A percentile compares a stretch with the other conserved stretches of the same genome.
phyloP scores from a whole-genome alignment of 2,888 invertebrate genomes.

The Trissoscelio sp. region DNA sequence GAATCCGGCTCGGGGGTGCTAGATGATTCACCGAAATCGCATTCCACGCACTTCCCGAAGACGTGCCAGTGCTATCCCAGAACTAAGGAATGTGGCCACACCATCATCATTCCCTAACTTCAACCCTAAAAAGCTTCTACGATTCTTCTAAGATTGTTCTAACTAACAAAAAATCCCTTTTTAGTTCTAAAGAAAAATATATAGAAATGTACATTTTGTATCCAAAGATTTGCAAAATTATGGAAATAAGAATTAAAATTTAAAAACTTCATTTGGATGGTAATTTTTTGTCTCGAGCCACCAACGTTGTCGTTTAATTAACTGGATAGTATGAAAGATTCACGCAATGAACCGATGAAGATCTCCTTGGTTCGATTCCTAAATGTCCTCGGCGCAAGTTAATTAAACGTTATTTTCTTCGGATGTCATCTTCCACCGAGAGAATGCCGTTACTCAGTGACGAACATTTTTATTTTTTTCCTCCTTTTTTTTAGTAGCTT shows the following conservation, averaged over 20 bases:
- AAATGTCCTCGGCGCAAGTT: conserved; percentile 33
- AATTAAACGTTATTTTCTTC: conserved; percentile 44
- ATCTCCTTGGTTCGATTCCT: conserved; percentile 41
- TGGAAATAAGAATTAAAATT: neutral
- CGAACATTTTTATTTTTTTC: neutral
- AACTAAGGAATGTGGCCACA: conserved; percentile 40
- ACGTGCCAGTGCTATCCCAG: conserved; percentile 15
- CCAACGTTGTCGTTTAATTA: conserved; percentile 32
- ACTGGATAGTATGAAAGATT: conserved; percentile 1
- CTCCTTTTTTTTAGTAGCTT: conserved; percentile 18
- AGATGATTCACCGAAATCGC: conserved; percentile 27
- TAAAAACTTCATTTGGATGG: neutral
- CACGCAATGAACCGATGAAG: conserved; percentile 40
- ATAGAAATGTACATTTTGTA: no score
- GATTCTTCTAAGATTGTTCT: no score
- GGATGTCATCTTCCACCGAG: conserved; percentile 32
- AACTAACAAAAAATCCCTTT: no score
- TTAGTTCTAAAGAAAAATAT: no score
- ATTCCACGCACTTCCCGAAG: conserved; percentile 42
- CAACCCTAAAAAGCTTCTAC: no score
- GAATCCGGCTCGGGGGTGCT: no score
- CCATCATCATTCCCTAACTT: neutral
- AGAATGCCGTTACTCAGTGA: conserved; percentile 30
- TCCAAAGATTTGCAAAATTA: no score
- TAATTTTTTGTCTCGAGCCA: neutral